phyloP scores from a whole-genome alignment of 1,140 invertebrate species.

The Hermatobates lingyangjiaoensis region DNA sequence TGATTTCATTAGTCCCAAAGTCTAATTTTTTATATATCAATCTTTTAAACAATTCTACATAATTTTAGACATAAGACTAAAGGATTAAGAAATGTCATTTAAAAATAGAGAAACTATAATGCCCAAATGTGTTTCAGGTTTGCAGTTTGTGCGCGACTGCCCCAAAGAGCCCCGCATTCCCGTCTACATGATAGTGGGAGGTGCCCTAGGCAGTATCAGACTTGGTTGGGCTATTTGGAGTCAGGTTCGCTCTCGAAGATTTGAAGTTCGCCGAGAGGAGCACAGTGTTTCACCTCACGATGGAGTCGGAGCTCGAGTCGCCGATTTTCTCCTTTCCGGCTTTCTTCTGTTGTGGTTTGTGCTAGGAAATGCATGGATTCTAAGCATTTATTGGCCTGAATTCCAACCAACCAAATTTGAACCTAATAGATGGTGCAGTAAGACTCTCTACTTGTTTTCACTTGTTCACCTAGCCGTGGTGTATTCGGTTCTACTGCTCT shows the following conservation, averaged over 20 bases:
- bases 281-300: conserved; percentile 28
- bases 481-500: conserved; percentile 36
- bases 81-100: no score
- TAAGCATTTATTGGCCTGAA: conserved; percentile 51
- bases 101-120: no score
- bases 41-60: no score
- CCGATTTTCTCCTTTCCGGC: conserved; percentile 35
- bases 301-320: conserved; percentile 23
- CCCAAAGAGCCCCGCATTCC: conserved; percentile 56
- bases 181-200: conserved; percentile 66
- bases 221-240: conserved; percentile 48
- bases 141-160: conserved; percentile 58
- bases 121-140: conserved; percentile 40
- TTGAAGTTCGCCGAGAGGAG: conserved; percentile 27
- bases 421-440: conserved; percentile 54
- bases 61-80: no score
- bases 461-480: conserved; percentile 38
- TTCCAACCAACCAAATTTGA: conserved; percentile 43
- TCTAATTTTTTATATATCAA: no score
- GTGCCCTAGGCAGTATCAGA: conserved; percentile 45
- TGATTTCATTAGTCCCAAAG: no score
- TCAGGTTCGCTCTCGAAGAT: conserved; percentile 36
- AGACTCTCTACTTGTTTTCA: conserved; percentile 55
- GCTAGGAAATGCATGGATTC: conserved; percentile 62
- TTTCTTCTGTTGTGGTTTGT: conserved; percentile 58